These are phyloP conservation scores for Congeria kusceri DNA, from an alignment of 2,888 invertebrate genomes.

Conservation along the genomic window DNA sequence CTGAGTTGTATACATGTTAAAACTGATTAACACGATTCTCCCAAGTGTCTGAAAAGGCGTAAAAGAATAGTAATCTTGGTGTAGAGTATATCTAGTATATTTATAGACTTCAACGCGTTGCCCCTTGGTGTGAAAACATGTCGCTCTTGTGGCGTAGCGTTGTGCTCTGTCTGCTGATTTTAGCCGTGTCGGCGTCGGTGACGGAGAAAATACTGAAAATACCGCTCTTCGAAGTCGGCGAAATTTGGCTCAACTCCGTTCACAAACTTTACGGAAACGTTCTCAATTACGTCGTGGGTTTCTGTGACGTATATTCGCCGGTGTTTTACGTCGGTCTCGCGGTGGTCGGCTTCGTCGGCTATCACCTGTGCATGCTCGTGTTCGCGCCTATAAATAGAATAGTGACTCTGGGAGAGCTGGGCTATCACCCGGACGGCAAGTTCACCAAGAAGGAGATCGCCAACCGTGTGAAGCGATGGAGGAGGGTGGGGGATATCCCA, in stretches of 20 bases:
- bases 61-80: no score
- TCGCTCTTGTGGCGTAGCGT: constrained; percentile 14
- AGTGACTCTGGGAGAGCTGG: constrained; percentile 78
- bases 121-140: constrained; percentile 12
- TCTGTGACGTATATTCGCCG: constrained; percentile 65
- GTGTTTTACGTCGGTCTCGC: constrained; percentile 64
- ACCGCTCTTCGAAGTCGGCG: constrained; percentile 74
- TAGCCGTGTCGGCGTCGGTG: constrained; percentile 64
- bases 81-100: no score
- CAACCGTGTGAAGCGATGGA: constrained; percentile 82
- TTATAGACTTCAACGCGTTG: no score
- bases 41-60: no score
- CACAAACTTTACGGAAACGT: constrained; percentile 52
- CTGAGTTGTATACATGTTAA: no score
- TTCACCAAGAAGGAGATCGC: constrained; percentile 79
- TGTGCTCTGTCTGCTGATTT: constrained; percentile 44
- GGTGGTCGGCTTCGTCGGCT: constrained; percentile 47
- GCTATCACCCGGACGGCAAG: constrained; percentile 80
- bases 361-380: constrained; percentile 70
- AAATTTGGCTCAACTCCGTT: constrained; percentile 72
- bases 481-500: constrained; percentile 90
- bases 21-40: no score
- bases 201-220: constrained; percentile 70
- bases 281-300: constrained; percentile 37
- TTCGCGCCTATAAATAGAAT: constrained; percentile 80